Conservation (phyloP, 2,113 vertebrate species). For the Triplophysa tibetana region DNA sequence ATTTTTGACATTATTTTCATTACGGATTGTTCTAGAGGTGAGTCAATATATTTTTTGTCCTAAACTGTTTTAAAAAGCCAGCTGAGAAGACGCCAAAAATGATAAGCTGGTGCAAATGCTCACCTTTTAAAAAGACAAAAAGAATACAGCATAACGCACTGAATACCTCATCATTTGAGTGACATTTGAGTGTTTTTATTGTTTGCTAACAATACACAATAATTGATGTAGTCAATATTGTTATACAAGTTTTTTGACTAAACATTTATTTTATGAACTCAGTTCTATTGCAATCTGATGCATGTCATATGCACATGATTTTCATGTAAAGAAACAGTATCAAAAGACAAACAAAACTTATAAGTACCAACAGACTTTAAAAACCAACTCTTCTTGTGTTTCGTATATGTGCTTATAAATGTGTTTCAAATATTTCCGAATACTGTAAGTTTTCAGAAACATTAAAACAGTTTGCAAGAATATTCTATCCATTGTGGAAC, state of each 20-base stretch:
- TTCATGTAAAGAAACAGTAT: background rate
- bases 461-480: background rate
- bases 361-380: background rate
- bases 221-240: background rate
- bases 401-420: background rate
- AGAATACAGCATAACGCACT: too few species aligned
- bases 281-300: background rate
- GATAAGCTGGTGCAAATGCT: background rate
- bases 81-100: background rate
- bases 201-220: background rate
- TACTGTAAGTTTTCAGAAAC: background rate
- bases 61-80: background rate
- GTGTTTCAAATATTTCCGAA: background rate
- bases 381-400: background rate
- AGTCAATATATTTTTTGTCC: conserved; percentile 12
- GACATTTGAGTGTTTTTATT: too few species aligned
- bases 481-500: background rate
- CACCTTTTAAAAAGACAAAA: background rate
- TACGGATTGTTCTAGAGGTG: conserved; percentile 47
- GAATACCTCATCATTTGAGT: too few species aligned
- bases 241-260: background rate
- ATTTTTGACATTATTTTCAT: conserved; percentile 44
- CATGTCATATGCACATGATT: conserved; percentile 4
- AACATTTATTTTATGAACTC: background rate
- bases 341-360: background rate